Base-by-base conservation (phyloP, 1,140 invertebrate genomes). In the Macrocentrus cingulum region DNA sequence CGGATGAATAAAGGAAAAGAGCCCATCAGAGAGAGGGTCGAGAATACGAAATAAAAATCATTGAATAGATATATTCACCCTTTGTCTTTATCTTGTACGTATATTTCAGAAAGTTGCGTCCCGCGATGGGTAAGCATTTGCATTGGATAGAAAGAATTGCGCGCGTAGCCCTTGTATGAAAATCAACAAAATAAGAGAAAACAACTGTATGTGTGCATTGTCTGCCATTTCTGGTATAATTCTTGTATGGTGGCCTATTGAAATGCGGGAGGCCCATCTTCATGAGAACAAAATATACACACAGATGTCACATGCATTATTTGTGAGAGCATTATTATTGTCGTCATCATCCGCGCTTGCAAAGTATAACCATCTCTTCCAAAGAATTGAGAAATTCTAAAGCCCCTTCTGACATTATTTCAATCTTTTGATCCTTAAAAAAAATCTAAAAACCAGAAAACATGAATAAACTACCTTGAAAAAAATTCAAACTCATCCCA, bases 161-260 rank as follows among this genome's bases (percentile, higher is more conserved):
- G n/a, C n/a, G n/a, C n/a, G n/a, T n/a, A n/a, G n/a, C 32, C 49
- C 29, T 56, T 19, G 44, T 48, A 56, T 59, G 36, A 50, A 55
- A 59, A 62, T 53, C 20, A 46, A 48, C 18, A 36, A 29, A 25
- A 8, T 16, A 46, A 13, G 34, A 15, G 34, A 49, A 45, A 22
- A 45, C 16, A 41, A 42, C 7, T 19, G 7, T n/a, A 23, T 20
- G 34, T n/a, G 20, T 25, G 60, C 62, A 63, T 68, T 65, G 66
- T 66, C 55, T 59, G 56, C 64, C 66, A 62, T 64, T 66, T 68
- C 63, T 68, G 66, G 64, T 58, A 29, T 56, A 41, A 22, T 37
- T 37, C 51, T 13, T 11, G 36, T 29, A 9, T 25, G 37, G 34
- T 54, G 48, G 49, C 32, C 56, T 37, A 53, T 48, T 53, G 41